Percentiles rank a stretch among this genome's conserved stretches.
phyloP scores from a whole-genome alignment of 1,140 invertebrate species.

The Nasonia longicornis region DNA sequence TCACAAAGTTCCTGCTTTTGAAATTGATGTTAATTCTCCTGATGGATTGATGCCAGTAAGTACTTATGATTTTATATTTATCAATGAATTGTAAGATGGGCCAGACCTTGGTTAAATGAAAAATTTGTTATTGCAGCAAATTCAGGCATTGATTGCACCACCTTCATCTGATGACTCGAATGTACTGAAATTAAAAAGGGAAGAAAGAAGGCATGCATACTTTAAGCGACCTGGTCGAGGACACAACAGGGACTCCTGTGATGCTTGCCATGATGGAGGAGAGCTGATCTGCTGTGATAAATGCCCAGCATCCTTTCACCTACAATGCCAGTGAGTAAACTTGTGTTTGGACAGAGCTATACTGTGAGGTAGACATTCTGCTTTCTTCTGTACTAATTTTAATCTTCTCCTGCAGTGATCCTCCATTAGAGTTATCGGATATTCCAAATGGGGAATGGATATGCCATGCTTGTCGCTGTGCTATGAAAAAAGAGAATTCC shows the following conservation, averaged over 20 bases:
- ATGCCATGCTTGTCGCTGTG: constrained; percentile 81
- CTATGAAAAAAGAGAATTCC: constrained; percentile 61
- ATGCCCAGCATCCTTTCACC: constrained; percentile 94
- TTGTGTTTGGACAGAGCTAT: neutral
- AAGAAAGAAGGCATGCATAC: constrained; percentile 80
- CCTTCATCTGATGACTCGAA: constrained; percentile 79
- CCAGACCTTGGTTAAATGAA: neutral
- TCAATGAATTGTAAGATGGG: neutral
- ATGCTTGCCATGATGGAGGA: constrained; percentile 92
- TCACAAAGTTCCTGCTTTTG: constrained; percentile 53
- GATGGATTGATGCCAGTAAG: constrained; percentile 79
- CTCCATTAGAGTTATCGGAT: constrained; percentile 87
- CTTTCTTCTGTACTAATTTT: neutral
- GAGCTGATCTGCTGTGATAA: constrained; percentile 96
- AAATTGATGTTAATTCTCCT: constrained; percentile 74
- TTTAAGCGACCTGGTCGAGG: constrained; percentile 87
- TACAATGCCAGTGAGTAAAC: constrained; percentile 88
- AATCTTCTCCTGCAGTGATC: constrained; percentile 75
- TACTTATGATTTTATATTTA: constrained; percentile 43
- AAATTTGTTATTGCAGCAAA: constrained; percentile 75
- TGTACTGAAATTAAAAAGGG: constrained; percentile 71
- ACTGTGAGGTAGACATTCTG: neutral
- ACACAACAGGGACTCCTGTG: constrained; percentile 94
- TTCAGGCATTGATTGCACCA: constrained; percentile 87
- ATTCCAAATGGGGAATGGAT: constrained; percentile 93